These are phyloP conservation scores for Apodemus agrarius DNA, from an alignment of 2,797 vertebrate species.

Conservation along the genomic window DNA sequence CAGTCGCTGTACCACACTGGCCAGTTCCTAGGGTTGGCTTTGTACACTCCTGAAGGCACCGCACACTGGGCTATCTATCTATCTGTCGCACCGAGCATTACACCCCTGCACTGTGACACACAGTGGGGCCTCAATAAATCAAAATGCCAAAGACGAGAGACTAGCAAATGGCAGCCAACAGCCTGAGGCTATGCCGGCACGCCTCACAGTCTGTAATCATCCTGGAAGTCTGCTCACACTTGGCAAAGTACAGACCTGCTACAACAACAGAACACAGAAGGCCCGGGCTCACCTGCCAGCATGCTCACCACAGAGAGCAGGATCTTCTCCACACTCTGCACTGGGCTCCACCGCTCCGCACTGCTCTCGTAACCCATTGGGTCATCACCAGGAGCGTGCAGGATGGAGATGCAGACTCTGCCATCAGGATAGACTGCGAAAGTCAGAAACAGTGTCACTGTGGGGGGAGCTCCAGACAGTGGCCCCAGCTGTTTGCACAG, in stretches of 20 bases:
- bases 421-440: conserved; percentile 96
- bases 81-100: background rate
- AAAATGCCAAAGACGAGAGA: background rate
- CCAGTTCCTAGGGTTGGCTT: fast-evolving
- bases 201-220: fast-evolving
- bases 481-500: background rate
- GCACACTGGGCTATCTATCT: background rate
- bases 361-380: conserved; percentile 99
- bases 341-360: conserved; percentile 97
- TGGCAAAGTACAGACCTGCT: fast-evolving
- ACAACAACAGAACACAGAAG: background rate
- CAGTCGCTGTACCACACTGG: background rate
- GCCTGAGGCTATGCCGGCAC: fast-evolving
- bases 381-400: conserved; percentile 97
- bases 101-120: fast-evolving
- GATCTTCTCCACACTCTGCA: conserved; percentile 99
- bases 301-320: conserved; percentile 96
- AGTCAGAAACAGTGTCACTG: background rate
- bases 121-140: background rate
- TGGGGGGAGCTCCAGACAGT: fast-evolving
- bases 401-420: conserved; percentile 98
- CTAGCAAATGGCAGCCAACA: fast-evolving
- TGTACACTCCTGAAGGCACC: background rate
- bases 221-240: fast-evolving
- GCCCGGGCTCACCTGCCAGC: conserved; percentile 91